Percentiles rank a stretch among this genome's conserved stretches.
Conservation (phyloP, 2,113 vertebrate genomes). For the Gadus macrocephalus region DNA sequence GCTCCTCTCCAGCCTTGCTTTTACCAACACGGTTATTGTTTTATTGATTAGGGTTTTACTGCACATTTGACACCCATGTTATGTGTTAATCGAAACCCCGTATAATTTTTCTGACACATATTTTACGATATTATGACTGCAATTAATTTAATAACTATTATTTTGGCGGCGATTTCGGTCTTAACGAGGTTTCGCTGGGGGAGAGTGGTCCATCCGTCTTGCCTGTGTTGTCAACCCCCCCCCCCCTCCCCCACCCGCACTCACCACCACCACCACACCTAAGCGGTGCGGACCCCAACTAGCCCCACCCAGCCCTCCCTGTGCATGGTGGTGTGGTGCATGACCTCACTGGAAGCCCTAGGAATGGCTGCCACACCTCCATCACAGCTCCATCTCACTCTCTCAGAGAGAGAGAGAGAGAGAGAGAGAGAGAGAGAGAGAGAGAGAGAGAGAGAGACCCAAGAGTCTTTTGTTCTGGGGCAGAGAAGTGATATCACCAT, state of each 20-base stretch:
- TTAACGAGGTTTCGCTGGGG: constrained; percentile 72
- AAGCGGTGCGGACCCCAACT: background rate
- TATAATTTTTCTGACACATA: constrained; percentile 94
- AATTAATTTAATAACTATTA: constrained; percentile 99
- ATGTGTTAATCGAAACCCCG: constrained; percentile 95
- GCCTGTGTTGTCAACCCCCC: constrained; percentile 74
- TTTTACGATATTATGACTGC: constrained; percentile 87
- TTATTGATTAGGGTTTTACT: constrained; percentile 99
- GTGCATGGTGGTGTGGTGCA: constrained; percentile 72
- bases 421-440: too few relatives aligned
- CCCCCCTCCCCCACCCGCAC: constrained; percentile 9
- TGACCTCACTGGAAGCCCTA: constrained; percentile 78
- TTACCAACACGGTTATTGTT: constrained; percentile 99
- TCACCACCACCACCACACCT: too few relatives aligned
- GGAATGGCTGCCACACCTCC: constrained; percentile 77
- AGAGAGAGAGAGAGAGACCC: background rate
- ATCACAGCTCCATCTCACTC: too few relatives aligned
- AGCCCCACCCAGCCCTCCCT: constrained; percentile 74
- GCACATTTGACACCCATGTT: constrained; percentile 96
- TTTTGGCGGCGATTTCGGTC: constrained; percentile 82
- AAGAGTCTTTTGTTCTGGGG: constrained; percentile 68
- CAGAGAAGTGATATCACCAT: constrained; percentile 71
- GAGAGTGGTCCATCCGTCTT: constrained; percentile 87
- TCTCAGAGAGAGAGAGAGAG: too few relatives aligned
- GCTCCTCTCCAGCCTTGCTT: constrained; percentile 90